Percentiles rank a stretch among this genome's conserved stretches.
phyloP scores from a whole-genome alignment of 2,797 vertebrate species.

The Hemibagrus guttatus region DNA sequence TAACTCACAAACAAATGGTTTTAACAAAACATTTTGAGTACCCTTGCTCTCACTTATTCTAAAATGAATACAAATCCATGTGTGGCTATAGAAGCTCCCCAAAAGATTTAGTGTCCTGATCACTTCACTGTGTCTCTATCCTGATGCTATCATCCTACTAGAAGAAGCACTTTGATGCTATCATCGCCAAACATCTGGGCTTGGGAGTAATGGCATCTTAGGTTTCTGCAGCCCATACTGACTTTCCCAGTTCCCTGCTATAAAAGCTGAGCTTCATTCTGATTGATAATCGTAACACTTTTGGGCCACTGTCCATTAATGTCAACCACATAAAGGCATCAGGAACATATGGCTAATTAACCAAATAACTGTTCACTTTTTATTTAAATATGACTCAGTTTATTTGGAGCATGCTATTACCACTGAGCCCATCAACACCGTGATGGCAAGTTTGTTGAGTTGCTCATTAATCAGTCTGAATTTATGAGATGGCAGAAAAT shows the following conservation, averaged over 20 bases:
- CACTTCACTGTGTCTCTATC: slow-evolving; percentile 39
- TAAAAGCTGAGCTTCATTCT: slow-evolving; percentile 31
- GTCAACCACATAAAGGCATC: neutral
- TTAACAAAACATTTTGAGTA: neutral
- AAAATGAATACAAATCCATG: slow-evolving; percentile 10
- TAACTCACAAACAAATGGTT: neutral
- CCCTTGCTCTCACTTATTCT: too few species aligned
- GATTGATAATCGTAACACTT: neutral
- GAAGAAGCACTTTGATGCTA: slow-evolving; percentile 56
- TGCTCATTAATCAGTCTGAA: slow-evolving; percentile 39
- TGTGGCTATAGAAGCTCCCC: slow-evolving; percentile 4
- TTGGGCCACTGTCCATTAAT: neutral
- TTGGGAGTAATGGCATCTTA: slow-evolving; percentile 32
- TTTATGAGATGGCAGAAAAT: slow-evolving; percentile 34
- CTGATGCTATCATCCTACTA: slow-evolving; percentile 51
- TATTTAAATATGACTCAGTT: neutral
- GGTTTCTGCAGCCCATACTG: slow-evolving; percentile 23
- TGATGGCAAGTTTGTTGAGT: slow-evolving; percentile 17
- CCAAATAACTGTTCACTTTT: neutral
- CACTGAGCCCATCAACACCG: slow-evolving; percentile 21
- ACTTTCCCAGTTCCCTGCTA: slow-evolving; percentile 28
- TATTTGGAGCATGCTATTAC: slow-evolving; percentile 11
- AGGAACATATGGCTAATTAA: neutral
- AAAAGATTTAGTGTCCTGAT: slow-evolving; percentile 43
- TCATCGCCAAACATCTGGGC: slow-evolving; percentile 58